Conservation (phyloP, 1,140 invertebrate species). For the Coptotermes formosanus region DNA sequence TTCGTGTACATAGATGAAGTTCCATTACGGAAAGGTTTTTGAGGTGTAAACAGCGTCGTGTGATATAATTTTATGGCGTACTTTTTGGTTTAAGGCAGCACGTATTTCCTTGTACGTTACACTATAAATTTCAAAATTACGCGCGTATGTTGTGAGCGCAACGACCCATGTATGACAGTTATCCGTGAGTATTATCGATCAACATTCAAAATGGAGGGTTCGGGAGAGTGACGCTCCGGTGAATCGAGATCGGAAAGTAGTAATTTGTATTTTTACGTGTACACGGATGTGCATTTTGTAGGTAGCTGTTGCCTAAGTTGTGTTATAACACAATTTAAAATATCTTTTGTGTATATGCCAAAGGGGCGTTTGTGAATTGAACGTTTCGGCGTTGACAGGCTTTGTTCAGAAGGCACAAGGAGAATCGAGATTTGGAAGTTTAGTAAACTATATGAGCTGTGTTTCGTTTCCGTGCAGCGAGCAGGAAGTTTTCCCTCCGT, state of each 20-base stretch:
- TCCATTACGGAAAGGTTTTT: no score
- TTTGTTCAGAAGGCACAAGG: background rate
- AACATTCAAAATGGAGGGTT: slow-evolving; percentile 1
- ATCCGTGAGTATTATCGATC: background rate
- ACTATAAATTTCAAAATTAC: background rate
- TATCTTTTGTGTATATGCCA: background rate
- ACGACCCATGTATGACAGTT: background rate
- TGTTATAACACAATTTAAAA: background rate
- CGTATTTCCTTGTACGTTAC: no score
- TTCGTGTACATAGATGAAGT: no score
- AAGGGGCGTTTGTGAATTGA: background rate
- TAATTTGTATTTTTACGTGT: background rate
- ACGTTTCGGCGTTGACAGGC: background rate
- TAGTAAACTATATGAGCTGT: background rate
- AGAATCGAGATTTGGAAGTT: background rate
- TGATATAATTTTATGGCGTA: no score
- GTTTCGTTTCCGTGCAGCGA: background rate
- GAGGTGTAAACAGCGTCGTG: no score
- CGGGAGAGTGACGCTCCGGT: background rate
- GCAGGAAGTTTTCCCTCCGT: background rate
- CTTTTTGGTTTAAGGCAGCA: no score
- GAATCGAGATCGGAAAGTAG: background rate
- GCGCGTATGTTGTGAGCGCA: background rate
- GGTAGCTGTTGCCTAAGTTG: background rate
- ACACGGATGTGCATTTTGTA: background rate